These are phyloP conservation scores for Orientallactaga bullata DNA, from an alignment of 2,113 vertebrate species.

Conservation along the genomic window DNA sequence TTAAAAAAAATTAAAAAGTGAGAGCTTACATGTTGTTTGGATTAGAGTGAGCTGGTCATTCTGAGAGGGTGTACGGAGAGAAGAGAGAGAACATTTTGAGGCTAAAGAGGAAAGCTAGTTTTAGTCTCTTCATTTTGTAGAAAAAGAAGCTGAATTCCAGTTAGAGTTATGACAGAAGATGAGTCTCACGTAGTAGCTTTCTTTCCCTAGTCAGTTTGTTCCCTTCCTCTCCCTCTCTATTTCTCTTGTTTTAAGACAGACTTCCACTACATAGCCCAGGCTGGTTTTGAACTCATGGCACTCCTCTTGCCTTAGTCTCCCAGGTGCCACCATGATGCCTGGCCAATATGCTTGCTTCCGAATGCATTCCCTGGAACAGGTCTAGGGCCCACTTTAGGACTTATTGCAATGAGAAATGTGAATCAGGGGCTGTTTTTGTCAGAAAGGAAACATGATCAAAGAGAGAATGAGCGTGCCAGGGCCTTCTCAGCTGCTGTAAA, in stretches of 20 bases:
- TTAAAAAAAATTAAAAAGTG: neutral
- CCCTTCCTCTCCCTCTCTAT: neutral
- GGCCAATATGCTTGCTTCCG: neutral
- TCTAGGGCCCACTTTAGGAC: neutral
- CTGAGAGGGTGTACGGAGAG: neutral
- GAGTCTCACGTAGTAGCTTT: neutral
- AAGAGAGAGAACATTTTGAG: neutral
- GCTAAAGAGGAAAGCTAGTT: neutral
- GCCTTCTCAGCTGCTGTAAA: too few species aligned
- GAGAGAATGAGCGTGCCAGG: too few species aligned
- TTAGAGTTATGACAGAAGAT: neutral
- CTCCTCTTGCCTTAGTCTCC: neutral
- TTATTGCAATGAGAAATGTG: slow-evolving; percentile 57
- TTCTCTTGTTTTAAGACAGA: neutral
- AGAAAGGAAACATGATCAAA: slow-evolving; percentile 27
- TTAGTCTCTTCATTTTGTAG: slow-evolving; percentile 27
- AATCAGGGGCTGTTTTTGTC: neutral
- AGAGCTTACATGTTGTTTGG: neutral
- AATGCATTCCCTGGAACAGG: neutral
- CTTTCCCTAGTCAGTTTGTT: neutral
- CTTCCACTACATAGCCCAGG: neutral
- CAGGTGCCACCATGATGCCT: neutral
- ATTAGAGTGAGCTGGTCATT: neutral
- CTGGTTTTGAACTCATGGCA: neutral
- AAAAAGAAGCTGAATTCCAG: neutral